Base-by-base conservation (phyloP, 2,113 vertebrate genomes). In the Scopus umbretta region DNA sequence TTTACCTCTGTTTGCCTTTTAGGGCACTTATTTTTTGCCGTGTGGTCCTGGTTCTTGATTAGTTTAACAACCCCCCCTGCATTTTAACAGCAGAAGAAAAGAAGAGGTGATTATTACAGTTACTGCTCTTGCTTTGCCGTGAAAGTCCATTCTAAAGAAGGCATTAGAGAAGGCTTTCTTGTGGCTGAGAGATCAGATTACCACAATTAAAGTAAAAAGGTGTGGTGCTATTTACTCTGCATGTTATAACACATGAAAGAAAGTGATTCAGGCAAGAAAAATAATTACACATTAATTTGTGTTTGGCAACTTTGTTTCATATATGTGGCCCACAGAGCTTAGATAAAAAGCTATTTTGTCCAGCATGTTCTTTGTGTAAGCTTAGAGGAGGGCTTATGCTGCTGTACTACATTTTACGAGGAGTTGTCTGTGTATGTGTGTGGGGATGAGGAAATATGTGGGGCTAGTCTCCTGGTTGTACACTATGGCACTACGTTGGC, bases 261-360 rank as follows among this genome's bases (percentile, higher is more conserved):
- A 98, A 98, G 98, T 98, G 98, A 98, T 98, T 98, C 98, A 98
- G 97, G 97, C 97, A 96, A 97, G 96, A 98, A 98, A 98, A 98
- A 98, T 98, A 98, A 99, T 98, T 98, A 98, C 97, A 98, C 97
- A 81, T 98, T 98, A 98, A 98, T 98, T 98, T 98, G 96, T 96
- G 98, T 97, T 98, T 98, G 98, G 98, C 98, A 98, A 98, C 97
- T 96, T 74, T 72, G 66, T 94, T 97, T 98, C 97, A 98, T 96
- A 98, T 97, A 97, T 56, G 95, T 96, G 98, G 98, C 97, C 97
- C 96, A 94, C 96, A 96, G 96, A 97, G 96, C 68, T 45, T 92
- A 98, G 97, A 98, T 98, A 97, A 98, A 97, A 98, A 98, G 96
- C 93, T 97, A 74, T 97, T 97, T 96, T 97, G 97, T 97, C 96